Percentiles rank a stretch among this genome's conserved stretches.
Conservation (phyloP, 1,140 invertebrate genomes). For the Cotesia vestalis region DNA sequence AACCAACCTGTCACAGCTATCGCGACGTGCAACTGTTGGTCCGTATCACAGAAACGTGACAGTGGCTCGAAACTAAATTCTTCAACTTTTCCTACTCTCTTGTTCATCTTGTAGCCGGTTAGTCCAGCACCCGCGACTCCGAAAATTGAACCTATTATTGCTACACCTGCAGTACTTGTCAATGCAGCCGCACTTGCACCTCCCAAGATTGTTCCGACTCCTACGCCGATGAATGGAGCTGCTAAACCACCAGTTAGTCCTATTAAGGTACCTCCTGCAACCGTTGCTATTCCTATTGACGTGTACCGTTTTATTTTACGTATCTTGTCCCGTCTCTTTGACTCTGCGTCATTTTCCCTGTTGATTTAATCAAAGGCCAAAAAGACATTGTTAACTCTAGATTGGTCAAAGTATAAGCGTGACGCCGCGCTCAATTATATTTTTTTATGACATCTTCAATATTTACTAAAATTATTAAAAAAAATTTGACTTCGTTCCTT, state of each 20-base stretch:
- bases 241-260: constrained; percentile 76
- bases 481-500: no score
- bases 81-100: constrained; percentile 75
- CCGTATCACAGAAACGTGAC: constrained; percentile 50
- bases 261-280: constrained; percentile 73
- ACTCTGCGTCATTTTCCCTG: constrained; percentile 62
- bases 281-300: constrained; percentile 72
- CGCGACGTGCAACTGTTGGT: constrained; percentile 70
- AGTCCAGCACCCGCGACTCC: constrained; percentile 76
- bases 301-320: constrained; percentile 73
- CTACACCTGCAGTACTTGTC: constrained; percentile 70
- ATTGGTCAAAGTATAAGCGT: no score
- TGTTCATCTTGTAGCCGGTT: constrained; percentile 78
- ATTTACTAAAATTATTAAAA: no score
- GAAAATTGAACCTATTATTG: constrained; percentile 75
- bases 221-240: constrained; percentile 74
- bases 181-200: constrained; percentile 70
- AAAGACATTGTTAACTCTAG: not conserved
- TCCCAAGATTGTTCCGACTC: constrained; percentile 69
- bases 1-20: constrained; percentile 78
- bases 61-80: constrained; percentile 75
- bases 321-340: constrained; percentile 63
- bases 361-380: constrained; percentile 34
- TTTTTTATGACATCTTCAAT: no score
- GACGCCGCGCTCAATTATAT: no score